phyloP scores from a whole-genome alignment of 2,888 invertebrate genomes.

The Clepsis dumicolana region DNA sequence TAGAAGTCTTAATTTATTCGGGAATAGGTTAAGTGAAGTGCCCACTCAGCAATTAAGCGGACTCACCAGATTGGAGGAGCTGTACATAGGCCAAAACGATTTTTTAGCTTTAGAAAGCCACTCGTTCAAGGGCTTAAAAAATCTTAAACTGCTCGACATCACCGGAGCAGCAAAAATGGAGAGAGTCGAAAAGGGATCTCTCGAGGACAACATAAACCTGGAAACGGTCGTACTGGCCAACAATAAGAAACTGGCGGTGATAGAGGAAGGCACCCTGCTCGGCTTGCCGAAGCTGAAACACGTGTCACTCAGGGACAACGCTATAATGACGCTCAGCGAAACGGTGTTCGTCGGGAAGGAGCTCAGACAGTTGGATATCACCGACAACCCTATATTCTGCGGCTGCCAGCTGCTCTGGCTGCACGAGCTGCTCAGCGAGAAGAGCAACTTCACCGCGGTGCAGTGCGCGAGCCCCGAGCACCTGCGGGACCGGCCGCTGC shows the following conservation, averaged over 20 bases:
- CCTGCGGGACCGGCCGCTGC: conserved; percentile 89
- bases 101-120: conserved; percentile 89
- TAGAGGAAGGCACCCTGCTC: conserved; percentile 92
- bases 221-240: conserved; percentile 91
- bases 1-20: conserved; percentile 91
- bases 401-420: conserved; percentile 94
- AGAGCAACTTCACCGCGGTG: conserved; percentile 89
- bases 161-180: conserved; percentile 91
- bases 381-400: conserved; percentile 93
- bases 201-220: conserved; percentile 92
- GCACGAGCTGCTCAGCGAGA: conserved; percentile 89
- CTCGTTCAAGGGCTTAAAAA: conserved; percentile 92
- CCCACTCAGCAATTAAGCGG: conserved; percentile 91
- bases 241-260: conserved; percentile 90
- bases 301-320: conserved; percentile 92
- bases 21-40: conserved; percentile 90
- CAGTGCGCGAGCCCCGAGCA: conserved; percentile 91
- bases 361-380: conserved; percentile 90
- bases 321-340: conserved; percentile 91
- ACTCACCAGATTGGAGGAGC: conserved; percentile 91
- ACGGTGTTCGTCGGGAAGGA: conserved; percentile 93
- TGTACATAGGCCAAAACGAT: conserved; percentile 94
- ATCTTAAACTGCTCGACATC: conserved; percentile 91
- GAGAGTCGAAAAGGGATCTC: conserved; percentile 91
- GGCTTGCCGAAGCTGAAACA: conserved; percentile 93